These are phyloP conservation scores for Bubo blakistoni DNA, from an alignment of 2,113 vertebrate genomes.

Conservation along the genomic window DNA sequence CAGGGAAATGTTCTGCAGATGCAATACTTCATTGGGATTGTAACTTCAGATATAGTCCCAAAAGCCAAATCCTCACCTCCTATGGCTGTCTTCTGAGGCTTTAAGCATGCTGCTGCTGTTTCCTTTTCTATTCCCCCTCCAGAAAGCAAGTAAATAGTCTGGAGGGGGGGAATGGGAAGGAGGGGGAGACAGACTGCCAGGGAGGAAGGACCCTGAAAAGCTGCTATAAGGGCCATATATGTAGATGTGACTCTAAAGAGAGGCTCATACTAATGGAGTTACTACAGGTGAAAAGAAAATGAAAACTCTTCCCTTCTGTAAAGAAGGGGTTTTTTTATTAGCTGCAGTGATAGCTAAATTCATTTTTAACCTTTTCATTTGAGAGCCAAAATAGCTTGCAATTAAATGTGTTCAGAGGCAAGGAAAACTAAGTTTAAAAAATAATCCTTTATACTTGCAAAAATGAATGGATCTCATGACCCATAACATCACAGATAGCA, in stretches of 20 bases:
- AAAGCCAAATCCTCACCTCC: not conserved
- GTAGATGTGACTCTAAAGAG: not conserved
- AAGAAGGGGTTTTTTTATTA: not conserved
- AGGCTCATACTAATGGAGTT: not conserved
- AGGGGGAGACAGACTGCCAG: not conserved
- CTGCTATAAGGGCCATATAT: fast-evolving
- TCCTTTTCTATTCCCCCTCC: not conserved
- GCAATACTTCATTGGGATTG: not conserved
- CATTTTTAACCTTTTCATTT: not conserved
- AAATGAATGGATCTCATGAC: not conserved
- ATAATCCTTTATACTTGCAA: not conserved
- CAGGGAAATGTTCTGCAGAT: not conserved
- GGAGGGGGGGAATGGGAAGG: fast-evolving
- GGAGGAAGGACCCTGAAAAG: not conserved
- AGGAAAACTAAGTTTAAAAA: not conserved
- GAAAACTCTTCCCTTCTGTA: not conserved
- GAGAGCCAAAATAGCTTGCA: not conserved
- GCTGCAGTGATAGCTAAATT: not conserved
- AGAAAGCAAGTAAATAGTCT: not conserved
- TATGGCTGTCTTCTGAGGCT: not conserved
- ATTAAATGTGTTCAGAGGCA: not conserved
- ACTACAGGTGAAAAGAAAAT: not conserved
- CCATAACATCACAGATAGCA: not conserved
- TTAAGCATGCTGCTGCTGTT: not conserved
- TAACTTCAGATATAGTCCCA: not conserved